Percentiles rank a stretch among this genome's conserved stretches.
Evolutionary conservation across 2,797 vertebrate species (phyloP).

Genomic region (Telmatherina bonti): DNA sequence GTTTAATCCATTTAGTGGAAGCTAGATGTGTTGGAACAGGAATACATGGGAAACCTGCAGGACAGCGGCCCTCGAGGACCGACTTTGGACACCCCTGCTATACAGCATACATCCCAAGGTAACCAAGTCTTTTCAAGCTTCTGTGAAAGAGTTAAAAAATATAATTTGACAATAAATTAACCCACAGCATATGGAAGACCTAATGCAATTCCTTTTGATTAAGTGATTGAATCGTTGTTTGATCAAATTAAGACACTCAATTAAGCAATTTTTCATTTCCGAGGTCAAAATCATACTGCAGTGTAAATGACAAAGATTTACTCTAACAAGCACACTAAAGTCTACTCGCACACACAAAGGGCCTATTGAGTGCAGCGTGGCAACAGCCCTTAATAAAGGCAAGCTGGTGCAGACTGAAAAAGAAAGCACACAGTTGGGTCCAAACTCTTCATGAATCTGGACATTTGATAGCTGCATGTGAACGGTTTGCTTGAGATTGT

Average conservation of each 20-base stretch:
- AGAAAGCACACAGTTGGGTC: conserved; percentile 67
- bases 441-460: conserved; percentile 82
- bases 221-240: neutral
- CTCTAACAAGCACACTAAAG: conserved; percentile 48
- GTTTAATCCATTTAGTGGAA: too few species aligned
- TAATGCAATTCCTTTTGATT: neutral
- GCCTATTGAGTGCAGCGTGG: conserved; percentile 78
- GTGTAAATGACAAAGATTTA: conserved; percentile 53
- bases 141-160: neutral
- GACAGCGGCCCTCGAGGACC: too few species aligned
- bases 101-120: neutral
- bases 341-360: conserved; percentile 77
- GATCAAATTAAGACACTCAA: conserved; percentile 26
- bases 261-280: conserved; percentile 29
- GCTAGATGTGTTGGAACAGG: too few species aligned
- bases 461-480: conserved; percentile 81
- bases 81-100: too few species aligned
- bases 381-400: conserved; percentile 81
- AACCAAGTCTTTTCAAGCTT: neutral
- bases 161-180: conserved; percentile 6
- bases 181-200: neutral
- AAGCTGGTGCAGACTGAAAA: conserved; percentile 75
- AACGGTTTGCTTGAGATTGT: conserved; percentile 69
- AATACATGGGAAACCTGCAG: too few species aligned
- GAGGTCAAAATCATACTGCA: conserved; percentile 35